phyloP scores from a whole-genome alignment of 2,113 vertebrate genomes.

The Hippoglossus stenolepis region DNA sequence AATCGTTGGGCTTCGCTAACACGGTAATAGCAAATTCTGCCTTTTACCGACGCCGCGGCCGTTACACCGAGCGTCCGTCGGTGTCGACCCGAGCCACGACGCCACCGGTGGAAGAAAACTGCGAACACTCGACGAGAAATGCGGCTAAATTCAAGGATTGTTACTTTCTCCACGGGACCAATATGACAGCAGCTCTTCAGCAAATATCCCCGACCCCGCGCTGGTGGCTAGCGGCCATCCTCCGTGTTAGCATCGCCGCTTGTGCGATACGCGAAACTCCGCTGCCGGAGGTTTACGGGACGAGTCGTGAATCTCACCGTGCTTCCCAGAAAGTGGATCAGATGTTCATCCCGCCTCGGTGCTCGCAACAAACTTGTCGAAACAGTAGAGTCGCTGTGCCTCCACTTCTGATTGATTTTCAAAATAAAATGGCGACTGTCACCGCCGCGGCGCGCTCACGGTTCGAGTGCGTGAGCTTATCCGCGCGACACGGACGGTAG shows the following conservation, averaged over 20 bases:
- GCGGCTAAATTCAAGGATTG: not conserved
- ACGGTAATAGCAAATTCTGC: not conserved
- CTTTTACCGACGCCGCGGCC: not conserved
- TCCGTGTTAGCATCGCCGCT: slow-evolving; percentile 8
- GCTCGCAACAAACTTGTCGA: slow-evolving; percentile 74
- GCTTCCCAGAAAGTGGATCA: slow-evolving; percentile 68
- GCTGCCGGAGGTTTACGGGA: not conserved
- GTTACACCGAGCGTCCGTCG: fast-evolving
- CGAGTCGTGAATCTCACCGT: slow-evolving; percentile 70
- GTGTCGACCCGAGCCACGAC: fast-evolving
- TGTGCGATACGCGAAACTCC: not conserved
- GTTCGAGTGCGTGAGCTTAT: slow-evolving; percentile 61
- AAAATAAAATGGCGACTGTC: slow-evolving; percentile 89
- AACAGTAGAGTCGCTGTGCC: slow-evolving; percentile 74
- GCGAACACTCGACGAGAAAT: not conserved
- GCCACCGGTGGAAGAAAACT: fast-evolving
- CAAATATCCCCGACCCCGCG: slow-evolving; percentile 52
- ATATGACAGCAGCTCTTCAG: slow-evolving; percentile 70
- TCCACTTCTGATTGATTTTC: slow-evolving; percentile 80
- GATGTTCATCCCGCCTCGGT: slow-evolving; percentile 75
- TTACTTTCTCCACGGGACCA: slow-evolving; percentile 32
- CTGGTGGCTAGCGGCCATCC: slow-evolving; percentile 49
- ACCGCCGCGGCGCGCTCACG: slow-evolving; percentile 80
- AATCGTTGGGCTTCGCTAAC: slow-evolving; percentile 50
- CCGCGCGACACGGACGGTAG: slow-evolving; percentile 56